Percentiles rank a stretch among this genome's conserved stretches.
Evolutionary conservation across 2,797 vertebrate species (phyloP).

Genomic region (Periparus ater): DNA sequence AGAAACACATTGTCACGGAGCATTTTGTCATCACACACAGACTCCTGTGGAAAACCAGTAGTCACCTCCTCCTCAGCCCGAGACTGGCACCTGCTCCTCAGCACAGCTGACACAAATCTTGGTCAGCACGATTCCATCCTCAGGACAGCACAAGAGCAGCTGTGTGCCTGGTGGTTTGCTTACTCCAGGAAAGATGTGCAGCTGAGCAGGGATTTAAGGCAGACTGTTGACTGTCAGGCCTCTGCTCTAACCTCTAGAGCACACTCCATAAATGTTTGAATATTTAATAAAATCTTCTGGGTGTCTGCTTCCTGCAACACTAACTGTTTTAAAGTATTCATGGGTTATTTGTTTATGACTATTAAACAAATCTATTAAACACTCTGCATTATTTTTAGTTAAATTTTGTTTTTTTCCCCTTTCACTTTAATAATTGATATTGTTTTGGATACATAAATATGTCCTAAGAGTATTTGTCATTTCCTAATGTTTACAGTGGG

Average conservation of each 20-base stretch:
- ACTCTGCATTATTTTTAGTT: conserved; percentile 62
- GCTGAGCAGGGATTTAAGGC: neutral
- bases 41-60: accelerated
- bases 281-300: conserved; percentile 69
- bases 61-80: neutral
- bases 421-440: conserved; percentile 67
- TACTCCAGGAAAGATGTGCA: neutral
- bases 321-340: conserved; percentile 66
- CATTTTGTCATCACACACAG: neutral
- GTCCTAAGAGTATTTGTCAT: conserved; percentile 71
- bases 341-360: conserved; percentile 69
- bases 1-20: neutral
- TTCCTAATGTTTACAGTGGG: conserved; percentile 63
- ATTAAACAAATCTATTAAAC: conserved; percentile 70
- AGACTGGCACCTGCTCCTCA: neutral
- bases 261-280: conserved; percentile 48
- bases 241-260: conserved; percentile 39
- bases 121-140: neutral
- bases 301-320: conserved; percentile 52
- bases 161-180: accelerated
- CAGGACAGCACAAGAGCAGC: neutral
- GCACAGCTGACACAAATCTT: neutral
- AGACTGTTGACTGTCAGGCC: neutral
- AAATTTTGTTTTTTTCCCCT: conserved; percentile 9
- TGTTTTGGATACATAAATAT: conserved; percentile 72